Base-by-base conservation (phyloP, 2,113 vertebrate species). In the Scalopus aquaticus region DNA sequence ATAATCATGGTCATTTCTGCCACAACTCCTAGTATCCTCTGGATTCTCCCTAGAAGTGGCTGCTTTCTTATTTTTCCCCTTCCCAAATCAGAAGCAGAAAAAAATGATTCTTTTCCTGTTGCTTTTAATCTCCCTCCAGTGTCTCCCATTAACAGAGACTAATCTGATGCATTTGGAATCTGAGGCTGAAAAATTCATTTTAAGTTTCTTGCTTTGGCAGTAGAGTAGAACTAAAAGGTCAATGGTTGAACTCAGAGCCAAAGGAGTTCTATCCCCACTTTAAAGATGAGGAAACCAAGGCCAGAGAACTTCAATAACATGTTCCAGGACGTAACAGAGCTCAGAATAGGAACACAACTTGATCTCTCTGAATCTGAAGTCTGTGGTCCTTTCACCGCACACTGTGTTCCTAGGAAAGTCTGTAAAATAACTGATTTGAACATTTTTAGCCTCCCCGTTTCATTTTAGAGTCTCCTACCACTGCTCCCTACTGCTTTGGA, bases 281-380 rank as follows among this genome's bases (percentile, higher is more conserved):
- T 70, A 89, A 92, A 92, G 56, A 67, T 88, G 78, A 88, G n/a
- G 22, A 91, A 73, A 73, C 19, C 1, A 26, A 96, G 56, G 56
- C 11, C 51, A 44, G 37, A 79, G 13, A 39, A 8, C 20, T 54
- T 62, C 60, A 89, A 60, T 85, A 67, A 74, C 39, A 32, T 85
- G 16, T 20, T 37, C 6, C 6, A 64, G 91, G 17, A 46, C 13
- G 9, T 80, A 80, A 70, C 32, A 58, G 58, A 74, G n/a, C 19
- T 77, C 60, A 81, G 69, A 90, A 44, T 56, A 70, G 80, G 69
- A 46, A 91, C 1, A 13, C 8, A 82, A 30, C 17, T 44, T 24
- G 10, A 46, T 46, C 20, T 93, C 37, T 64, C 46, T 81, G 42
- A 93, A 62, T 77, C 44, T 32, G 46, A 69, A 77, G 46, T 42